Evolutionary conservation across 2,797 vertebrate genomes (phyloP), one percentile per base, ranked within the genome.

Genomic region (Triplophysa bombifrons): DNA sequence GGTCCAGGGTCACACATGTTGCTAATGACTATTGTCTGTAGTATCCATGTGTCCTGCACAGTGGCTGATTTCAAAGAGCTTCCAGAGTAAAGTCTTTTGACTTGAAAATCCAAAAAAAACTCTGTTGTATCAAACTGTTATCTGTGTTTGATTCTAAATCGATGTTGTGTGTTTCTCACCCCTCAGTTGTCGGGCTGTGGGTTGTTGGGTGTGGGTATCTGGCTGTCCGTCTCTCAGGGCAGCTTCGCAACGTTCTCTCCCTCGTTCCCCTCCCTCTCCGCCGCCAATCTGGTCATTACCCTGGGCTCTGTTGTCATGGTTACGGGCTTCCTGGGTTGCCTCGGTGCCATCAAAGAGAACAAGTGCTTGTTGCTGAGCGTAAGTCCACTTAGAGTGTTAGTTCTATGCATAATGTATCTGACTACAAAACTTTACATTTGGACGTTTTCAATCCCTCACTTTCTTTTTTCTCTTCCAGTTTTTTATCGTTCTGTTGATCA

Each of bases 291-390:
- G 14, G 94, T 99, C 88, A 98, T 99, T 84, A 94, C 94, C 82
- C 89, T 98, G 0, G 98, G 98, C 74, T 94, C 96, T 25, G 90
- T 98, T 11, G 88, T 99, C 91, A 99, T 99, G 98, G 95, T 99
- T 85, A 98, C 97, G 0, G 98, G 97, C 50, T 99, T 99, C 89
- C 92, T 99, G 63, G 98, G 98, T 38, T 99, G 98, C 87, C 92
- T 99, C 69, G 98, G 98, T 64, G 96, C 98, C 92, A 98, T 99
- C 93, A 99, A 99, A 92, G 98, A 99, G 92, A 99, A 98, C 92
- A 99, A 98, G 93, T 98, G 96, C 91, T 95, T 99, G 85, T 93
- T 99, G 66, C 90, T 99, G 87, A 99, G 96, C 30, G 98, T 99
- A 92, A 96, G 98, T 94, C 3, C 61, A 0, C 60, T 70, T 84